phyloP scores from a whole-genome alignment of 2,113 vertebrate genomes.

The Galeopterus variegatus region DNA sequence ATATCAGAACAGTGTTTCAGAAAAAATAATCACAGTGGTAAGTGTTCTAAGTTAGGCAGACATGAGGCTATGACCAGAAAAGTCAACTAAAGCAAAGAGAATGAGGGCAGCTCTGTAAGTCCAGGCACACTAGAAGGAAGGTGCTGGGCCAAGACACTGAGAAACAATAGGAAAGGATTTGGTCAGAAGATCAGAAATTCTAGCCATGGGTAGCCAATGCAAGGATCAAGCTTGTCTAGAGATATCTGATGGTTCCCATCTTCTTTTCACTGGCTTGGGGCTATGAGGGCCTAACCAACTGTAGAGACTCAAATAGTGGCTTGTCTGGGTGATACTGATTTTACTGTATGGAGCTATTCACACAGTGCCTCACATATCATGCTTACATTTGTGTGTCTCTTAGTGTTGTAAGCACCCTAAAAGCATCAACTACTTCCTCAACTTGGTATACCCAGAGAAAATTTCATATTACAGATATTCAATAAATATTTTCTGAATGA shows the following conservation, averaged over 20 bases:
- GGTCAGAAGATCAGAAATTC: background rate
- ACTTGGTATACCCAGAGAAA: slow-evolving; percentile 57
- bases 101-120: background rate
- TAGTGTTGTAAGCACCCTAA: background rate
- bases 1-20: background rate
- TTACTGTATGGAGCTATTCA: background rate
- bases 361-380: background rate
- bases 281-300: background rate
- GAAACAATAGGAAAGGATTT: background rate
- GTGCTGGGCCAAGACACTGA: background rate
- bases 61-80: background rate
- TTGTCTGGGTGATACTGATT: background rate
- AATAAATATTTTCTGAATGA: slow-evolving; percentile 76
- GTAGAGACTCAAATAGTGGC: background rate
- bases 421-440: slow-evolving; percentile 38
- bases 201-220: background rate
- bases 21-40: background rate
- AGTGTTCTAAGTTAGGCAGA: background rate
- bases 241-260: background rate
- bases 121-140: background rate
- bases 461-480: slow-evolving; percentile 56
- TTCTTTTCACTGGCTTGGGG: background rate
- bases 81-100: background rate
- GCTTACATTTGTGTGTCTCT: background rate
- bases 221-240: background rate